These are phyloP conservation scores for Cephonodes hylas DNA, from an alignment of 2,888 invertebrate species.

Conservation along the genomic window DNA sequence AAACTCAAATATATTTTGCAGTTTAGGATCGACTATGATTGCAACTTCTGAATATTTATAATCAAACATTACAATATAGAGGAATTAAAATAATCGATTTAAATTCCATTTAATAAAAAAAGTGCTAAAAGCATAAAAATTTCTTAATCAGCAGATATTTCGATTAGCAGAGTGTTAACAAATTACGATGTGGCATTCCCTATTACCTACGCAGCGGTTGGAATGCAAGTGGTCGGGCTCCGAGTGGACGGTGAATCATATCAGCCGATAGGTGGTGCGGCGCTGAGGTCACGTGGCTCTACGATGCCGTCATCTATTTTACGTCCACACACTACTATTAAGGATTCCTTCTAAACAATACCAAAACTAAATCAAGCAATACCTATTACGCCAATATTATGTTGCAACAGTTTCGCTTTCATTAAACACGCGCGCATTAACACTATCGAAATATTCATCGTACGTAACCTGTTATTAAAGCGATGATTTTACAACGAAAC, in stretches of 20 bases:
- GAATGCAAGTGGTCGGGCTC: slow-evolving; percentile 57
- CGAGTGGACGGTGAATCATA: slow-evolving; percentile 59
- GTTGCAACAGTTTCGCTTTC: background rate
- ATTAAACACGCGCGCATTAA: background rate
- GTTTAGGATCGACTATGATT: too few species aligned
- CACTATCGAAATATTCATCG: background rate
- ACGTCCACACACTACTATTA: slow-evolving; percentile 38
- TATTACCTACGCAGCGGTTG: slow-evolving; percentile 67
- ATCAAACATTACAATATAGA: too few species aligned
- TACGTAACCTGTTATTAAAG: background rate
- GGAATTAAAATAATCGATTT: too few species aligned
- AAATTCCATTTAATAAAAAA: too few species aligned
- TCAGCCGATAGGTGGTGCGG: slow-evolving; percentile 29
- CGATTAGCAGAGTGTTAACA: background rate
- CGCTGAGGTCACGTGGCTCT: slow-evolving; percentile 60
- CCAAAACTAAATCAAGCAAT: background rate
- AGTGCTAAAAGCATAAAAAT: background rate
- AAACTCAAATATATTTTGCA: too few species aligned
- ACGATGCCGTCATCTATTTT: slow-evolving; percentile 58
- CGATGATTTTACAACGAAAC: background rate
- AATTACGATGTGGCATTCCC: slow-evolving; percentile 68
- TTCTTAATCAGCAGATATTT: background rate
- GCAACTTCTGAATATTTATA: too few species aligned
- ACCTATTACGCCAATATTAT: background rate
- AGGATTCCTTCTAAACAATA: slow-evolving; percentile 17